A percentile compares a stretch with the other conserved stretches of the same genome.
Evolutionary conservation across 2,888 invertebrate genomes (phyloP).

Genomic region (Tubulanus polymorphus): DNA sequence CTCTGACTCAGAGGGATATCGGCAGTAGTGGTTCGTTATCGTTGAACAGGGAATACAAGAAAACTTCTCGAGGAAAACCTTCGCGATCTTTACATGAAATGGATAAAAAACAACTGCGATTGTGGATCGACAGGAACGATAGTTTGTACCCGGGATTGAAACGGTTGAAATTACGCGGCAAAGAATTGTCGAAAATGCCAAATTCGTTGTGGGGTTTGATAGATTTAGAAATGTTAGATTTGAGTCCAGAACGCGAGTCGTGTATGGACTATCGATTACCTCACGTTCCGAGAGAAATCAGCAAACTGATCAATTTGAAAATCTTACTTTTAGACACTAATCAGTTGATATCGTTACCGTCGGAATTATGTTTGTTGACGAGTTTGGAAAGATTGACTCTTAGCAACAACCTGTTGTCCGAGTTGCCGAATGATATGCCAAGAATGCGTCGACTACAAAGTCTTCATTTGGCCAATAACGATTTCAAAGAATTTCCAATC

Average conservation of each 20-base stretch:
- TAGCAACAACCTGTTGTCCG: conserved; percentile 44
- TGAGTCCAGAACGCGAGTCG: conserved; percentile 50
- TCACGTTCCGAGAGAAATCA: conserved; percentile 40
- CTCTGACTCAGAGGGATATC: too few relatives aligned
- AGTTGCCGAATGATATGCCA: conserved; percentile 37
- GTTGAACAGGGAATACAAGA: too few relatives aligned
- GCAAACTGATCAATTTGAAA: conserved; percentile 40
- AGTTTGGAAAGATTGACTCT: conserved; percentile 47
- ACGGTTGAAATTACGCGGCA: conserved; percentile 44
- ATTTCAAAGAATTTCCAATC: conserved; percentile 42
- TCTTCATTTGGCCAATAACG: conserved; percentile 53
- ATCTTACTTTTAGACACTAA: conserved; percentile 51
- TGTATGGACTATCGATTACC: conserved; percentile 45
- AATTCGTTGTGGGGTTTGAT: conserved; percentile 40
- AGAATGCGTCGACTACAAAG: conserved; percentile 37
- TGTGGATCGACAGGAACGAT: conserved; percentile 41
- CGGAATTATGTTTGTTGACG: conserved; percentile 38
- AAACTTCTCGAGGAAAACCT: too few relatives aligned
- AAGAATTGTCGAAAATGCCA: conserved; percentile 41
- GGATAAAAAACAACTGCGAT: conserved; percentile 27
- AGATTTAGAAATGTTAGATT: conserved; percentile 49
- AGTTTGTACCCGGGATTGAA: conserved; percentile 38
- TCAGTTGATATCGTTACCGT: conserved; percentile 37
- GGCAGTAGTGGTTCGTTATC: too few relatives aligned
- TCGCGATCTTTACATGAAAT: too few relatives aligned